Conservation (phyloP, 1,140 invertebrate genomes). For the Penaeus indicus region DNA sequence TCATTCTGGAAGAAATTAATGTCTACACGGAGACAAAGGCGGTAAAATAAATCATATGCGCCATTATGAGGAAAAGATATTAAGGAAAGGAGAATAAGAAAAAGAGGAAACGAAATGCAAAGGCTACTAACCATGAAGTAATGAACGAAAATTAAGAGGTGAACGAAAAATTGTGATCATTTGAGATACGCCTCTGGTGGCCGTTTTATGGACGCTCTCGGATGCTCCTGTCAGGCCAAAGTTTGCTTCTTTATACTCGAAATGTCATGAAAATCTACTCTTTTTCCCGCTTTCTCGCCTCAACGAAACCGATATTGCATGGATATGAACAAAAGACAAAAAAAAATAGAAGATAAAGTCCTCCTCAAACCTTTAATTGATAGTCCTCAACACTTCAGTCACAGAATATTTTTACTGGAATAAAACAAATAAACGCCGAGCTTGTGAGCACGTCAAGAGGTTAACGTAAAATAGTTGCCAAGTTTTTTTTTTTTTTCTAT, state of each 20-base stretch:
- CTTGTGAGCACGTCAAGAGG: constrained; percentile 25
- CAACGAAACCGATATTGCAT: too few species aligned
- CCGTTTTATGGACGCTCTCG: constrained; percentile 34
- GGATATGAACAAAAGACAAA: background rate
- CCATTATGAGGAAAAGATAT: background rate
- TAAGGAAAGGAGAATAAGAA: background rate
- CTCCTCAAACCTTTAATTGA: constrained; percentile 8
- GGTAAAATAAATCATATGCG: too few species aligned
- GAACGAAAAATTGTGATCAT: constrained; percentile 39
- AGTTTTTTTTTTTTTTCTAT: constrained; percentile 12
- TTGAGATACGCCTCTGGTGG: constrained; percentile 21
- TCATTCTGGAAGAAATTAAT: background rate
- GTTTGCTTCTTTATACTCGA: constrained; percentile 45
- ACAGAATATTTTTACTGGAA: constrained; percentile 41
- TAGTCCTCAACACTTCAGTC: constrained; percentile 27
- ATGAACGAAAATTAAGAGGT: constrained; percentile 42
- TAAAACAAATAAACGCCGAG: constrained; percentile 49
- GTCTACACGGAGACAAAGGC: background rate
- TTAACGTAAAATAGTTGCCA: constrained; percentile 7
- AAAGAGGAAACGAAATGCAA: background rate
- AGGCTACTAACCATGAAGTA: background rate
- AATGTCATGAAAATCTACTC: background rate
- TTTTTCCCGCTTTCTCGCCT: background rate
- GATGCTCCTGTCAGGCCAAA: constrained; percentile 8
- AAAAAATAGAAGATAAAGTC: background rate